Percentiles rank a stretch among this genome's conserved stretches.
Conservation (phyloP, 2,888 invertebrate species). For the Cerceris rybyensis region DNA sequence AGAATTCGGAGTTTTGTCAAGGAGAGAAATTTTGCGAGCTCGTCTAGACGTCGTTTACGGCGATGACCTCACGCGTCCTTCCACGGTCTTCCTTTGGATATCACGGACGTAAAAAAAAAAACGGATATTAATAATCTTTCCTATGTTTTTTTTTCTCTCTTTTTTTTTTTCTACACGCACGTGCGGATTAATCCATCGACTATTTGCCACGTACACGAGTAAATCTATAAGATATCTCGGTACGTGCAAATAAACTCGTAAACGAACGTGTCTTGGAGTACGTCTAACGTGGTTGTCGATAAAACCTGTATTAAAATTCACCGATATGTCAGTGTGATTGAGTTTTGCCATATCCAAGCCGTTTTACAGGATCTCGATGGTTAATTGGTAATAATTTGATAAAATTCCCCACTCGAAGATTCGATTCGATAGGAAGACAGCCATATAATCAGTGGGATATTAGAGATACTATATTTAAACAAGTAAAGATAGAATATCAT, state of each 20-base stretch:
- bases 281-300: too few relatives aligned
- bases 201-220: background rate
- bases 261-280: too few relatives aligned
- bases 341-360: too few relatives aligned
- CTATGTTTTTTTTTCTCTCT: background rate
- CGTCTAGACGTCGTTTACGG: constrained; percentile 40
- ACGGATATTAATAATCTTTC: constrained; percentile 34
- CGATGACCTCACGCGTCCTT: constrained; percentile 65
- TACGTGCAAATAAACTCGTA: background rate
- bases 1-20: background rate
- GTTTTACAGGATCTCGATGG: too few relatives aligned
- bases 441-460: too few relatives aligned
- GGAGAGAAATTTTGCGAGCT: constrained; percentile 39
- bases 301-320: too few relatives aligned
- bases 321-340: too few relatives aligned
- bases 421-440: too few relatives aligned
- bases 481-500: too few relatives aligned
- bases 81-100: constrained; percentile 44
- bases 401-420: too few relatives aligned
- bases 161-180: background rate
- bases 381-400: too few relatives aligned
- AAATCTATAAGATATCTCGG: background rate
- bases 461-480: too few relatives aligned
- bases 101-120: constrained; percentile 17
- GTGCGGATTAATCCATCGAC: background rate